These are phyloP conservation scores for Gymnoscelis rufifasciata DNA, from an alignment of 2,888 invertebrate species.

Conservation along the genomic window DNA sequence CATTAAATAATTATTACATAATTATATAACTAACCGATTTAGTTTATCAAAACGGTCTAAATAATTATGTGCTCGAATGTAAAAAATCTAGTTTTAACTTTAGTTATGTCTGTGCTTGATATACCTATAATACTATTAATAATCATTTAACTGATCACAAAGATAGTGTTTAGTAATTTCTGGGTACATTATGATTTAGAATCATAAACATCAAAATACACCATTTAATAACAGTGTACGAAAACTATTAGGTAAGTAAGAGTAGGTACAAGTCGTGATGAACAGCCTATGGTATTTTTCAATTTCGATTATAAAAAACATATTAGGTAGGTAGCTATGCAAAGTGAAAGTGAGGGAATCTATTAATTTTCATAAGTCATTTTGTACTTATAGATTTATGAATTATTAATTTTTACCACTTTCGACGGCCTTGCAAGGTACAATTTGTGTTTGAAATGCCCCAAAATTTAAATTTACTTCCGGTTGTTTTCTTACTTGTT, in stretches of 20 bases:
- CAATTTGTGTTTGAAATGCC: background rate
- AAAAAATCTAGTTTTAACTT: too few relatives aligned
- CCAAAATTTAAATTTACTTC: too few relatives aligned
- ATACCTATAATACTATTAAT: too few relatives aligned
- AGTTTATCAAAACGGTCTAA: too few relatives aligned
- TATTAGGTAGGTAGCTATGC: too few relatives aligned
- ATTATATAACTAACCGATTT: too few relatives aligned
- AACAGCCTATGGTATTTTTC: conserved; percentile 19
- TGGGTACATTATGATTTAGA: background rate
- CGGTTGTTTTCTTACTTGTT: too few relatives aligned
- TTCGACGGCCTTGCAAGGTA: conserved; percentile 13
- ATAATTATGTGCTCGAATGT: too few relatives aligned
- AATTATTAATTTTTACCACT: conserved; percentile 10
- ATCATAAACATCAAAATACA: conserved; percentile 8
- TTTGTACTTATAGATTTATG: conserved; percentile 3
- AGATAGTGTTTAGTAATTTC: conserved; percentile 20
- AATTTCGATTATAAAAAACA: conserved; percentile 22
- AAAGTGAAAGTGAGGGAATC: conserved; percentile 24
- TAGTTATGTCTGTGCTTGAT: too few relatives aligned
- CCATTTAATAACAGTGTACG: conserved; percentile 20
- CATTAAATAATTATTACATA: too few relatives aligned
- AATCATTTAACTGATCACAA: conserved; percentile 8
- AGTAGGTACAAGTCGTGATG: conserved; percentile 15
- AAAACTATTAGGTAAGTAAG: conserved; percentile 18
- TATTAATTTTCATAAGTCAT: conserved; percentile 6